Evolutionary conservation across 2,888 invertebrate genomes (phyloP).

Genomic region (Ischnus inquisitorius): DNA sequence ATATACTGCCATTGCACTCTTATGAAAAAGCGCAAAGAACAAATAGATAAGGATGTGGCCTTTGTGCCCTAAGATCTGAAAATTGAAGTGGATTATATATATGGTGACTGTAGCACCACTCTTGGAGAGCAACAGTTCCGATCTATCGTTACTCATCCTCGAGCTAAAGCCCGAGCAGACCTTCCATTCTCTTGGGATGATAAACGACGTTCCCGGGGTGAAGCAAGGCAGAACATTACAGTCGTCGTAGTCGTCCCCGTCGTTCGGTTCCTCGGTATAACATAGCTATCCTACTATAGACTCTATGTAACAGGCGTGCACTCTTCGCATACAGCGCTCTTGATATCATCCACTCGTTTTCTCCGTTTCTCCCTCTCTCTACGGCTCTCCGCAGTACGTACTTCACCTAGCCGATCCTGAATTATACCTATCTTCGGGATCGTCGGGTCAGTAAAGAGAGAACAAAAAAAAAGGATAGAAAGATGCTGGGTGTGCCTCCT

Average conservation of each 20-base stretch:
- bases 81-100: conserved; percentile 12
- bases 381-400: conserved; percentile 35
- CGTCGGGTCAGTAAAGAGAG: conserved; percentile 61
- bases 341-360: conserved; percentile 49
- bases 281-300: conserved; percentile 37
- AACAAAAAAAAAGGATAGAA: conserved; percentile 59
- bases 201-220: conserved; percentile 75
- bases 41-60: not conserved
- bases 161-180: conserved; percentile 67
- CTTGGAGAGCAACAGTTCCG: conserved; percentile 75
- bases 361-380: conserved; percentile 35
- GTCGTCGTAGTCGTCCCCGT: conserved; percentile 72
- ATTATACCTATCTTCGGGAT: conserved; percentile 58
- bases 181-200: conserved; percentile 75
- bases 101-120: conserved; percentile 43
- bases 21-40: not conserved
- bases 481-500: conserved; percentile 56
- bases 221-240: conserved; percentile 76
- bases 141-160: conserved; percentile 72
- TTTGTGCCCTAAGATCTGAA: not conserved
- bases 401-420: conserved; percentile 46
- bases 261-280: conserved; percentile 53
- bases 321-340: conserved; percentile 45
- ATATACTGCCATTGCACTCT: not conserved
- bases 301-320: conserved; percentile 34